These are phyloP conservation scores for Lathronympha strigana DNA, from an alignment of 2,888 invertebrate genomes.

Conservation along the genomic window DNA sequence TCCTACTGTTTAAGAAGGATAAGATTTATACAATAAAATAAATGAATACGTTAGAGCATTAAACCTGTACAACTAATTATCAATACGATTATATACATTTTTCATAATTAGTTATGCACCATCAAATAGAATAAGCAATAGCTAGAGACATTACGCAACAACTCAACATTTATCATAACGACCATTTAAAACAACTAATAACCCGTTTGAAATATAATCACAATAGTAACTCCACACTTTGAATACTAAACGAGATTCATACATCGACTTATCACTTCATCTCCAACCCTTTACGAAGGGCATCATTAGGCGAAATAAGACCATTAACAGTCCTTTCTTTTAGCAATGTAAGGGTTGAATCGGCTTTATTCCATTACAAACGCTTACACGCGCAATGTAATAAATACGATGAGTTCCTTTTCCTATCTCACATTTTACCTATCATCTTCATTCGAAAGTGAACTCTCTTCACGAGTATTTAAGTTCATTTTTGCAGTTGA, in stretches of 20 bases:
- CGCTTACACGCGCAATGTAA: constrained; percentile 82
- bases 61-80: too few relatives aligned
- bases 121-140: background rate
- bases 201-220: constrained; percentile 25
- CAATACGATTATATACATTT: background rate
- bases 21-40: too few relatives aligned
- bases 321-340: constrained; percentile 83
- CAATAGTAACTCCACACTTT: constrained; percentile 22
- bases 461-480: background rate
- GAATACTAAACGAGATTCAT: constrained; percentile 64
- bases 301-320: constrained; percentile 83
- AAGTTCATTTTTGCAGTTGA: background rate
- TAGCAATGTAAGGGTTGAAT: constrained; percentile 81
- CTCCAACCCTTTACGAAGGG: constrained; percentile 69
- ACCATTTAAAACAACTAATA: constrained; percentile 17
- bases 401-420: constrained; percentile 62
- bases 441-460: background rate
- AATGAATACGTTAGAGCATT: too few relatives aligned
- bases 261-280: constrained; percentile 79
- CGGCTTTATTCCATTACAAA: constrained; percentile 79
- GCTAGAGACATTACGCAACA: background rate
- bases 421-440: background rate
- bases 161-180: constrained; percentile 10
- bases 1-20: too few relatives aligned
- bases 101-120: background rate